Conservation (phyloP, 2,113 vertebrate genomes). For the Rhea americana region DNA sequence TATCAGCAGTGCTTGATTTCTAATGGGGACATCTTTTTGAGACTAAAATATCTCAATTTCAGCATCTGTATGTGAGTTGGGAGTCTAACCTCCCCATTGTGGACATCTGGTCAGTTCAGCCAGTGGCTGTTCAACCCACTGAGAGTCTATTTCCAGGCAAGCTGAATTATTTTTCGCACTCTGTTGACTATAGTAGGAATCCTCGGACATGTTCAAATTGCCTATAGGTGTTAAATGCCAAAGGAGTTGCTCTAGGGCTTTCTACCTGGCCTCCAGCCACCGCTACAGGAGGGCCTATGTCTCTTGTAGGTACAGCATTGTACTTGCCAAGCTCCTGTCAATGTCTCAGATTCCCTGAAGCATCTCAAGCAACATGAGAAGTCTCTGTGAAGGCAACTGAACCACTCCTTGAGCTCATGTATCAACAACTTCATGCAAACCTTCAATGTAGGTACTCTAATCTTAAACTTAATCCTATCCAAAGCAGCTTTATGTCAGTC, state of each 20-base stretch:
- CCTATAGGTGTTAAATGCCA: neutral
- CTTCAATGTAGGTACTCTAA: neutral
- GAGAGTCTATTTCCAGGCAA: neutral
- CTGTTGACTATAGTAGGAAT: neutral
- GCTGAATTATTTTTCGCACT: neutral
- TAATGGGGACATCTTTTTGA: neutral
- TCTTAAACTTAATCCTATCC: neutral
- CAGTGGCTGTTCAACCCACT: neutral
- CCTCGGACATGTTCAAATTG: neutral
- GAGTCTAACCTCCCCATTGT: accelerated
- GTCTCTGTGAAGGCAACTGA: neutral
- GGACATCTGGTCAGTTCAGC: neutral
- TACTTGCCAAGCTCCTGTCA: neutral
- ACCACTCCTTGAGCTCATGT: neutral
- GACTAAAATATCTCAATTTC: neutral
- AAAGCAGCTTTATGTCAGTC: neutral
- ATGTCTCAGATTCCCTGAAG: neutral
- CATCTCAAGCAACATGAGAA: neutral
- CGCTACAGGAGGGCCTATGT: neutral
- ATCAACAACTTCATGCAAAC: neutral
- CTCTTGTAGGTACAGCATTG: neutral
- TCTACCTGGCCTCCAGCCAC: neutral
- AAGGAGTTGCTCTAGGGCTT: neutral
- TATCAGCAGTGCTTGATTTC: neutral
- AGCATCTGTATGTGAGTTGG: neutral